phyloP scores from a whole-genome alignment of 2,797 vertebrate genomes.

The Rhinogobio ventralis region DNA sequence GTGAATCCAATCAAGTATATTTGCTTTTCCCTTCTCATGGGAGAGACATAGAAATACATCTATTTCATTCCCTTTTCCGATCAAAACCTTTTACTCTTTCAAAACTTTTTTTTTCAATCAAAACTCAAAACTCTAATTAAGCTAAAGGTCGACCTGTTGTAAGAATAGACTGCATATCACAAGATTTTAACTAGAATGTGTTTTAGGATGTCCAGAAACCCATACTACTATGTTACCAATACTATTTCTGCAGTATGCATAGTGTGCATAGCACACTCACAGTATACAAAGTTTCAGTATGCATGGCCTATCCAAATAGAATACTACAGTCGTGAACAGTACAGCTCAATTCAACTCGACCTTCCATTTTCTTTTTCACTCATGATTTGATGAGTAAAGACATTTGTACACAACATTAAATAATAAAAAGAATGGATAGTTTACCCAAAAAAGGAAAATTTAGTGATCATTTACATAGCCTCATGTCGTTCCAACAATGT shows the following conservation, averaged over 20 bases:
- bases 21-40: neutral
- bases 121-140: neutral
- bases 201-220: neutral
- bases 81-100: neutral
- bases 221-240: neutral
- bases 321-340: neutral
- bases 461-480: neutral
- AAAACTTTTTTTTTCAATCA: neutral
- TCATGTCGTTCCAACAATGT: neutral
- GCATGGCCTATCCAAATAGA: neutral
- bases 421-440: neutral
- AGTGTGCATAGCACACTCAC: neutral
- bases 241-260: neutral
- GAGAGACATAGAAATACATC: neutral
- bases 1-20: constrained; percentile 13
- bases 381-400: neutral
- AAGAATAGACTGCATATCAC: neutral
- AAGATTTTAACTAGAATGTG: neutral
- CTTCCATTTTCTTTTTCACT: neutral
- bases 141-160: neutral
- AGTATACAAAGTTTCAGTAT: neutral
- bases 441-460: neutral
- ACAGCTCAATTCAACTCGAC: neutral
- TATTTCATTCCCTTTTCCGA: neutral
- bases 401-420: neutral